phyloP scores from a whole-genome alignment of 1,140 invertebrate species.

The Parapsyche elsis region DNA sequence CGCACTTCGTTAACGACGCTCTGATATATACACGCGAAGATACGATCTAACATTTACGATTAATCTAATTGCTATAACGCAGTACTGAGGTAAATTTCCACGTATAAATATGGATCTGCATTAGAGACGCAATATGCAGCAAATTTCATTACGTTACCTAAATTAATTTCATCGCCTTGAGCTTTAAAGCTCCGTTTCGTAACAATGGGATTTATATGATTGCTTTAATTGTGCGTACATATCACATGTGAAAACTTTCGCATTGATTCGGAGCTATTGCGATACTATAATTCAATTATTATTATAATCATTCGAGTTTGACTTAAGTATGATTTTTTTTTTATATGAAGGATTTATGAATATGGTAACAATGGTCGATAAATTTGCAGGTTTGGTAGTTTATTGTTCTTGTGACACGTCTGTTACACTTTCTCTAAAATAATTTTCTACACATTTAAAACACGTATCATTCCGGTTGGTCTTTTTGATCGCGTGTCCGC shows the following conservation, averaged over 20 bases:
- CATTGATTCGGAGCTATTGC: background rate
- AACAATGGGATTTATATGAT: conserved; percentile 46
- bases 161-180: conserved; percentile 41
- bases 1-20: background rate
- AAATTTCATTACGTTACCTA: conserved; percentile 38
- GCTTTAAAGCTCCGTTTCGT: conserved; percentile 11
- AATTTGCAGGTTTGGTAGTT: background rate
- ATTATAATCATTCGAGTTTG: background rate
- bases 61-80: background rate
- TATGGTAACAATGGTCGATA: background rate
- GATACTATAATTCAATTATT: conserved; percentile 18
- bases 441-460: background rate
- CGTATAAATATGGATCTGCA: background rate
- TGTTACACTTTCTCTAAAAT: conserved; percentile 17
- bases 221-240: background rate
- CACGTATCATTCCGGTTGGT: background rate
- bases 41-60: background rate
- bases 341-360: too few species aligned
- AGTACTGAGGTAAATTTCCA: background rate
- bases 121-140: background rate
- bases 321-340: background rate
- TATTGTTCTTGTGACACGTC: conserved; percentile 20
- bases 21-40: background rate
- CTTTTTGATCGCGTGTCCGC: background rate
- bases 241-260: background rate